These are phyloP conservation scores for Anarsia innoxiella DNA, from an alignment of 2,888 invertebrate species.

Conservation along the genomic window DNA sequence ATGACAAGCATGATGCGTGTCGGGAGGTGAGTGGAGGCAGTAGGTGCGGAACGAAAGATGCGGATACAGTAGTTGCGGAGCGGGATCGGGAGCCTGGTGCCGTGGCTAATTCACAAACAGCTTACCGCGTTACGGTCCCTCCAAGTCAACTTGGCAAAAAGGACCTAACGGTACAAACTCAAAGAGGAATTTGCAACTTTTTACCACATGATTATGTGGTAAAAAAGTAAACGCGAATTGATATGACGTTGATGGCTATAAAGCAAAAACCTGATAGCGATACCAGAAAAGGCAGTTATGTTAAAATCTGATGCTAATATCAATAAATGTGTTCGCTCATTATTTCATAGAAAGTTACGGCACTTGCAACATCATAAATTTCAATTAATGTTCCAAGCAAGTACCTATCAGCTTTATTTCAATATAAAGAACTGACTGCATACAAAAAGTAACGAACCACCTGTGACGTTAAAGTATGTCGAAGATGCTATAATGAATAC, in stretches of 20 bases:
- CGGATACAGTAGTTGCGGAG: conserved; percentile 29
- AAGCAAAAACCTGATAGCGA: conserved; percentile 8
- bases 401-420: too few relatives aligned
- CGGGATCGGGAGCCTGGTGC: conserved; percentile 30
- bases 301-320: too few relatives aligned
- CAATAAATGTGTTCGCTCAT: too few relatives aligned
- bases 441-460: too few relatives aligned
- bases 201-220: conserved; percentile 20
- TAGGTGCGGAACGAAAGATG: conserved; percentile 41
- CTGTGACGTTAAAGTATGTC: conserved; percentile 29
- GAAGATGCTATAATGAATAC: conserved; percentile 31
- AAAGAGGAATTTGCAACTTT: conserved; percentile 29
- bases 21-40: conserved; percentile 28
- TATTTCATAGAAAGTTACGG: too few relatives aligned
- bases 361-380: too few relatives aligned
- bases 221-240: conserved; percentile 1
- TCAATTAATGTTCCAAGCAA: too few relatives aligned
- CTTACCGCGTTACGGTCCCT: conserved; percentile 28
- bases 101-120: conserved; percentile 50
- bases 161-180: conserved; percentile 41
- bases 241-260: conserved; percentile 10
- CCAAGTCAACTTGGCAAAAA: conserved; percentile 34
- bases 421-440: too few relatives aligned
- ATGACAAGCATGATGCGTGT: conserved; percentile 30
- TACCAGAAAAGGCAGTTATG: conserved; percentile 10